Base-by-base conservation (phyloP, 2,797 vertebrate species). In the Tarsius wallacei region DNA sequence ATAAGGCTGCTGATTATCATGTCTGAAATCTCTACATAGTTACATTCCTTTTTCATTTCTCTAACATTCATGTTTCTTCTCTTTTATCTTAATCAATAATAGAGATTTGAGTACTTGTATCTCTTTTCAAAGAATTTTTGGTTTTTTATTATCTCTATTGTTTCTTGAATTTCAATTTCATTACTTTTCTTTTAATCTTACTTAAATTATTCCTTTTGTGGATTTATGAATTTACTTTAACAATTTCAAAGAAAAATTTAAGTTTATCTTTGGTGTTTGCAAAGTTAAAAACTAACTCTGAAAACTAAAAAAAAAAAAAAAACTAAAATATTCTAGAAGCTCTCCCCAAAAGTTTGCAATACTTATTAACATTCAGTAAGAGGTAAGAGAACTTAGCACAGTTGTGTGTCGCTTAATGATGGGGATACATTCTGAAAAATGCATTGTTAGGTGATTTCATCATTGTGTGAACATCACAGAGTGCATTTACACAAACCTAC, bases 251-350 rank as follows among this genome's bases (percentile, higher is more conserved):
- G 6, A 51, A 28, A 31, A 83, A 93, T 76, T 90, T 94, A 76
- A 95, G 76, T 77, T 93, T 74, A 90, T 68, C 49, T 94, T 64
- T 76, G 47, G 28, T 83, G 9, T 82, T 88, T 51, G 12, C 82
- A 24, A 61, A 66, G 42, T 63, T 87, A 70, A 94, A 96, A 89
- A 89, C 53, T n/a, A 36, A 93, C 47, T 86, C 51, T 91, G 80
- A 91, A 94, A 61, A 92, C 42, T 61, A 14, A 61, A 92, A 57
- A 63, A 59, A 55, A 36, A 42, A 28, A 19, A 47, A 31, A 9
- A 68, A 26, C 6, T 7, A 28, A 71, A 80, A 90, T 78, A 6
- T 17, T 6, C 47, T 57, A 81, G 42, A 42, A 76, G 9, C 31
- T 12, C 4, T 11, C 3, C 12, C 36, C 9, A 51, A 78, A 96